Evolutionary conservation across 2,888 invertebrate genomes (phyloP).

Genomic region (Thysanoteuthis rhombus): DNA sequence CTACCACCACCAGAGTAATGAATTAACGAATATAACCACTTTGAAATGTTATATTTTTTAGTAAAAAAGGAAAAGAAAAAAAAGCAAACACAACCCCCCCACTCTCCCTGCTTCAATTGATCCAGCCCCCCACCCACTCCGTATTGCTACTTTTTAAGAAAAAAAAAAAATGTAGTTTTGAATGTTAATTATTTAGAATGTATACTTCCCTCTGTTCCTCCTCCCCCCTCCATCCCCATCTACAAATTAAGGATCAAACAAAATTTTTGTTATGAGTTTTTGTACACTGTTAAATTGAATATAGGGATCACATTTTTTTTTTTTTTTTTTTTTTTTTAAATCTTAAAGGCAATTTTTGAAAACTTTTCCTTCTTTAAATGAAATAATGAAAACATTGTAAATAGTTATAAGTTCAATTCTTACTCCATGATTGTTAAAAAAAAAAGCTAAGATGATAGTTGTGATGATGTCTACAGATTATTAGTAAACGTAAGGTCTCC

Average conservation of each 20-base stretch:
- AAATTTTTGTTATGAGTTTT: neutral
- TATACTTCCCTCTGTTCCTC: neutral
- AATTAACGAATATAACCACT: neutral
- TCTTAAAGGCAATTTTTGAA: too few relatives aligned
- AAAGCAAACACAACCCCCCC: neutral
- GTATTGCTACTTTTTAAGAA: too few relatives aligned
- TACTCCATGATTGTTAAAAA: too few relatives aligned
- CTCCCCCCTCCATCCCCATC: neutral
- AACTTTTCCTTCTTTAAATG: neutral
- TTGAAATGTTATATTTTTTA: slow-evolving; percentile 12
- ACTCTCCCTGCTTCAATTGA: neutral
- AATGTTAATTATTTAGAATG: too few relatives aligned
- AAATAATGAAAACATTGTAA: neutral
- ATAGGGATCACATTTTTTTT: neutral
- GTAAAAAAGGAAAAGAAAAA: neutral
- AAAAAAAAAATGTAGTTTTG: too few relatives aligned
- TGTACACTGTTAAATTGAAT: neutral
- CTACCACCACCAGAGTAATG: neutral
- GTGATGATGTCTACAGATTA: too few relatives aligned
- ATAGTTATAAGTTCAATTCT: neutral
- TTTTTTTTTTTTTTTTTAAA: neutral
- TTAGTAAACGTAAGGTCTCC: too few relatives aligned
- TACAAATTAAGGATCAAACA: neutral
- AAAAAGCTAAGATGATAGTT: too few relatives aligned
- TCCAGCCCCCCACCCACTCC: too few relatives aligned